These are phyloP conservation scores for Glossosoma conforme DNA, from an alignment of 1,140 invertebrate species.

Conservation along the genomic window DNA sequence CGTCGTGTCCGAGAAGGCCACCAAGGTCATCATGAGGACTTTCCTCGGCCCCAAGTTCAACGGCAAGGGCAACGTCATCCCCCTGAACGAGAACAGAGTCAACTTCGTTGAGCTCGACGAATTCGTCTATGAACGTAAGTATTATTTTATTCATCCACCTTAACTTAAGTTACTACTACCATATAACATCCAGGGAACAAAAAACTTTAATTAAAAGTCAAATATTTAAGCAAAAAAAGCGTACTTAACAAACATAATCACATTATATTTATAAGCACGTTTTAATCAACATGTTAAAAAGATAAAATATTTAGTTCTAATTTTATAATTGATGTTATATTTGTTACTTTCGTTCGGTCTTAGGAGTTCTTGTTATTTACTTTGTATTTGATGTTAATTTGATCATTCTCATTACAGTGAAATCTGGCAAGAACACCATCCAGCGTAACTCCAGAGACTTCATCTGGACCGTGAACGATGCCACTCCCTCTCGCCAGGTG, in stretches of 20 bases:
- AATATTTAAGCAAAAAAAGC: conserved; percentile 10
- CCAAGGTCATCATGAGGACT: conserved; percentile 49
- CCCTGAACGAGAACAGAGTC: conserved; percentile 46
- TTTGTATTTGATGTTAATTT: no score
- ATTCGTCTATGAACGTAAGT: conserved; percentile 45
- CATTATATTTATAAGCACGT: no score
- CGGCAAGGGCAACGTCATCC: conserved; percentile 41
- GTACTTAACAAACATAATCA: no score
- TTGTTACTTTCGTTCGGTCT: no score
- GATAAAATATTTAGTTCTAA: no score
- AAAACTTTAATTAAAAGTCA: no score
- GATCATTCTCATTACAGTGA: conserved; percentile 33
- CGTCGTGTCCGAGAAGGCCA: conserved; percentile 45
- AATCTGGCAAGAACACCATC: conserved; percentile 53
- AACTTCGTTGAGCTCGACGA: conserved; percentile 55
- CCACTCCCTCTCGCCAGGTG: conserved; percentile 37
- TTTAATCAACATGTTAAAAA: no score
- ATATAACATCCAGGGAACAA: background rate
- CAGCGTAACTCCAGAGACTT: conserved; percentile 51
- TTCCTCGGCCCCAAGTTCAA: conserved; percentile 58
- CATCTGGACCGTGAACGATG: conserved; percentile 45
- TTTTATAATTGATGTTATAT: no score
- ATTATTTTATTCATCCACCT: background rate
- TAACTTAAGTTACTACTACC: background rate
- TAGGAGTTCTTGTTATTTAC: background rate